phyloP scores from a whole-genome alignment of 2,888 invertebrate species.

The Agriopis leucophaearia region DNA sequence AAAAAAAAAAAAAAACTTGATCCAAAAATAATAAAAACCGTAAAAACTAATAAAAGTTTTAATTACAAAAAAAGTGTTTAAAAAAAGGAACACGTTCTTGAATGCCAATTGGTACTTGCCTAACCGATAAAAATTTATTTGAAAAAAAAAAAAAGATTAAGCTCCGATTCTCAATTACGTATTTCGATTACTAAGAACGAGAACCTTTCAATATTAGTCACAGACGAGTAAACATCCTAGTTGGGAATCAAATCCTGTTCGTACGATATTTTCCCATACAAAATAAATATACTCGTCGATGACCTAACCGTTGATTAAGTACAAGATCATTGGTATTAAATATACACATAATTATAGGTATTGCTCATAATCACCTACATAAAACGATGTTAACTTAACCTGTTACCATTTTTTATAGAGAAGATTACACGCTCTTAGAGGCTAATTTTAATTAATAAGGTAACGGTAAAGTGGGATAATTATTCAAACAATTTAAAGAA shows the following conservation, averaged over 20 bases:
- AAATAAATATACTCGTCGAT: slow-evolving; percentile 56
- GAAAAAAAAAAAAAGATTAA: background rate
- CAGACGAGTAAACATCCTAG: slow-evolving; percentile 67
- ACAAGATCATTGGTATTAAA: slow-evolving; percentile 59
- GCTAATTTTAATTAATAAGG: slow-evolving; percentile 32
- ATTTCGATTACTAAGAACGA: slow-evolving; percentile 28
- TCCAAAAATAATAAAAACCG: too few species aligned
- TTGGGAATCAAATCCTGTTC: slow-evolving; percentile 60
- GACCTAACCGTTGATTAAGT: slow-evolving; percentile 66
- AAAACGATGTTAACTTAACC: slow-evolving; percentile 33
- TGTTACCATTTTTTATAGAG: slow-evolving; percentile 34
- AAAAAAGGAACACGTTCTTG: too few species aligned
- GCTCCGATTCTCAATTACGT: slow-evolving; percentile 24
- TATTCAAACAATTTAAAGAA: slow-evolving; percentile 17
- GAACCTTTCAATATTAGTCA: slow-evolving; percentile 56
- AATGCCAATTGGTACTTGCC: background rate
- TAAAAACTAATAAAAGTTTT: too few species aligned
- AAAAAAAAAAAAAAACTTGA: too few species aligned
- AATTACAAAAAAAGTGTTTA: background rate
- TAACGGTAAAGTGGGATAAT: slow-evolving; percentile 19
- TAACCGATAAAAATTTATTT: background rate
- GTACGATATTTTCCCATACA: slow-evolving; percentile 60
- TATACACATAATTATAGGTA: slow-evolving; percentile 60
- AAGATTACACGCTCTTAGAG: slow-evolving; percentile 26
- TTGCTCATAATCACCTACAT: slow-evolving; percentile 56